Evolutionary conservation across 2,797 vertebrate species (phyloP), one percentile per base, ranked within the genome.

Genomic region (Intellagama lesueurii): DNA sequence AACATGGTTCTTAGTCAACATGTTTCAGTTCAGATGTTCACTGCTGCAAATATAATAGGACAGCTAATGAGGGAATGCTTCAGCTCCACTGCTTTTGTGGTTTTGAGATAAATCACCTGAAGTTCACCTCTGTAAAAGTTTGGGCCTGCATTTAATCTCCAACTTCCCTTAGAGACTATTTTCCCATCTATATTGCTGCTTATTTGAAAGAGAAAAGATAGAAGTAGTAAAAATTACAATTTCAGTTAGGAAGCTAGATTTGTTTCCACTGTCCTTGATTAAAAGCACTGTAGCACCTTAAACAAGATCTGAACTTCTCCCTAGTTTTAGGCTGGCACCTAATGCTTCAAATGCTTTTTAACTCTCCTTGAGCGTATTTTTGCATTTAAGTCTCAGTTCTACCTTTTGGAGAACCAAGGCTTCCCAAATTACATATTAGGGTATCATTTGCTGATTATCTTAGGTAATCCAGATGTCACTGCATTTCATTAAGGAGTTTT

Each of bases 21-120:
- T 0, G 0, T 87, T 94, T 93, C 87, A 60, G 49, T 44, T 89
- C 80, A 85, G 69, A 64, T 91, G 80, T 76, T 91, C 28, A 70
- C 47, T 84, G 1, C 0, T 5, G 47, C 2, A 30, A 83, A 84
- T 87, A 30, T 88, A 44, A 28, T 56, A 69, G 87, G 75, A 85
- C 40, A 90, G 32, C n/a, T 90, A 78, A 83, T 60, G 80, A 89
- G 7, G 81, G 60, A 73, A 86, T 86, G 22, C 22, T 91, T 80
- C 49, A 90, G 35, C 66, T 88, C 85, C 91, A 28, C 60, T 88
- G 44, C 1, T 49, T 90, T 86, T 91, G 4, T 83, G 47, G 5
- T 1, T 77, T 7, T 26, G 64, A 92, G 78, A 88, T 40, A 85
- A 90, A 92, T 78, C 82, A 52, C 12, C 40, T 90, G 69, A 52